phyloP scores from a whole-genome alignment of 2,888 invertebrate genomes.

The Celastrina argiolus region DNA sequence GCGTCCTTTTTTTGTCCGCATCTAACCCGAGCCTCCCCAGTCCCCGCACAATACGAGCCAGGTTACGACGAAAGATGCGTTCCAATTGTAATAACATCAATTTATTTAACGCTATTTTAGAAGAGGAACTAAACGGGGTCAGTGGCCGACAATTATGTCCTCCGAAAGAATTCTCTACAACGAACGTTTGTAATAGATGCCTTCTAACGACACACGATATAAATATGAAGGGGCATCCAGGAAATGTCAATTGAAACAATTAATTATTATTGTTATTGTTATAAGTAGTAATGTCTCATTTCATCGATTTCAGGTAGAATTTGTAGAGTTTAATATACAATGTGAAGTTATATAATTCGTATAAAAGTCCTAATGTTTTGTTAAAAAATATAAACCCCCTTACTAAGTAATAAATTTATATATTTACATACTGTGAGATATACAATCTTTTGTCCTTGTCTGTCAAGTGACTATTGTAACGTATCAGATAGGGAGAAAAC shows the following conservation, averaged over 20 bases:
- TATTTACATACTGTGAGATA: too few species aligned
- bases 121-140: slow-evolving; percentile 72
- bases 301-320: too few species aligned
- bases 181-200: slow-evolving; percentile 38
- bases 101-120: slow-evolving; percentile 76
- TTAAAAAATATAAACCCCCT: too few species aligned
- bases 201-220: slow-evolving; percentile 34
- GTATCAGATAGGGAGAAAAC: too few species aligned
- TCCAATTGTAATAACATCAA: slow-evolving; percentile 76
- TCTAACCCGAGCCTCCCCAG: slow-evolving; percentile 37
- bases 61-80: slow-evolving; percentile 62
- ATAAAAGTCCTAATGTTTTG: too few species aligned
- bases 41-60: slow-evolving; percentile 49
- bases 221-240: slow-evolving; percentile 26
- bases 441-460: too few species aligned
- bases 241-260: slow-evolving; percentile 22
- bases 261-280: slow-evolving; percentile 23
- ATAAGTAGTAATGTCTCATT: not conserved
- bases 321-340: too few species aligned
- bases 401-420: too few species aligned
- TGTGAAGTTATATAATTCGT: too few species aligned
- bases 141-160: slow-evolving; percentile 74
- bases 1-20: slow-evolving; percentile 40
- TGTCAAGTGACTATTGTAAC: too few species aligned
- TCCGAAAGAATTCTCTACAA: slow-evolving; percentile 58